These are phyloP conservation scores for Lineus longissimus DNA, from an alignment of 1,140 invertebrate genomes.

Conservation along the genomic window DNA sequence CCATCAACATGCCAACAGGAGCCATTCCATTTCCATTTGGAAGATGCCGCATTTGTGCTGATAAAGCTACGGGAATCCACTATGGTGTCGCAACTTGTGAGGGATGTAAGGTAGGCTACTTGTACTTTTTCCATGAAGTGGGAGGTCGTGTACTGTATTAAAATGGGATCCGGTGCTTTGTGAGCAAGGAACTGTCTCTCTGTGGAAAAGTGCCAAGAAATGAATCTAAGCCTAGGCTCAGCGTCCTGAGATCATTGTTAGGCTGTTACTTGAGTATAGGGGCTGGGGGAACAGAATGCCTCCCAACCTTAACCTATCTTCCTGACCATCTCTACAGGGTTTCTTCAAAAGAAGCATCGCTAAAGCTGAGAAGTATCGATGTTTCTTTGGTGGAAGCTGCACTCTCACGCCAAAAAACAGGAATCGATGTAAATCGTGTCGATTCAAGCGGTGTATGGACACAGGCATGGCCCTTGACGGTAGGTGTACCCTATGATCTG, in stretches of 20 bases:
- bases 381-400: slow-evolving; percentile 48
- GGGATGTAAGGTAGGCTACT: slow-evolving; percentile 48
- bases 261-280: too few relatives aligned
- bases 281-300: too few relatives aligned
- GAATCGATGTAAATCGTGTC: slow-evolving; percentile 51
- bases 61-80: slow-evolving; percentile 43
- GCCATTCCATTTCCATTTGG: slow-evolving; percentile 47
- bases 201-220: too few relatives aligned
- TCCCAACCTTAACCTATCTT: too few relatives aligned
- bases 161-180: too few relatives aligned
- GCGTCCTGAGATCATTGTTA: too few relatives aligned
- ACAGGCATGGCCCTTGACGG: slow-evolving; percentile 49
- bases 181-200: too few relatives aligned
- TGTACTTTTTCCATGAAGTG: not conserved
- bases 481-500: slow-evolving; percentile 16
- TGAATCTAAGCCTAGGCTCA: too few relatives aligned
- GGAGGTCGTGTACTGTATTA: too few relatives aligned
- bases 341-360: slow-evolving; percentile 47
- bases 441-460: slow-evolving; percentile 43
- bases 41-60: slow-evolving; percentile 37
- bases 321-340: slow-evolving; percentile 26
- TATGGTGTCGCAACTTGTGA: slow-evolving; percentile 50
- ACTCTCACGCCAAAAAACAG: slow-evolving; percentile 43
- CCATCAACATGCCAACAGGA: slow-evolving; percentile 38
- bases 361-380: slow-evolving; percentile 46